Base-by-base conservation (phyloP, 1,140 invertebrate species). In the Calliopsis andreniformis region DNA sequence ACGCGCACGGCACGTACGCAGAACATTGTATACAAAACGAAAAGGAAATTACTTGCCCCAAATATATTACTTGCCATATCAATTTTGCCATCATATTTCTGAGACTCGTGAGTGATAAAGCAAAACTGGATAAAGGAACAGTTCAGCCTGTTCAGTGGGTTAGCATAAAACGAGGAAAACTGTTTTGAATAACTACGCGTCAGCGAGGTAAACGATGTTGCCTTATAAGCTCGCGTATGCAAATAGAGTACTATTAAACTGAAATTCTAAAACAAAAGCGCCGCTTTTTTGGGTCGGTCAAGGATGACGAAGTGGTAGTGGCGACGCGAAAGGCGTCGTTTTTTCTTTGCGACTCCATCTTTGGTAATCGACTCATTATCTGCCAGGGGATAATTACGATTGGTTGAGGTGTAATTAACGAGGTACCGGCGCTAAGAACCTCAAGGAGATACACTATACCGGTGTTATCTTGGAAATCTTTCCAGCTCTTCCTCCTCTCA, bases 381-480 rank as follows among this genome's bases (percentile, higher is more conserved):
- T 78, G 55, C 51, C 82, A 23, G 42, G 73, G 78, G 79, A 80
- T 87, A 88, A 88, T 88, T 88, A 84, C 80, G 80, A 87, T 82
- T 75, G 78, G 76, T 70, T 51, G 66, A 72, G 56, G 75, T 82
- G 78, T 86, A 87, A 87, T 88, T 88, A 88, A 87, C 83, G 56
- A 76, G 30, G 68, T 78, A 79, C 68, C 76, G 82, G 80, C 67
- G 80, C 62, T 69, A 83, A 81, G 61, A 77, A 76, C 49, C 78
- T 69, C 70, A 61, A 66, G 75, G 76, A 72, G 77, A 76, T 79
- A 73, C 78, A 79, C 82, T 86, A 82, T 84, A 61, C 84, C 82
- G 81, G 82, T 78, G 83, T 83, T 89, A 88, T 87, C 86, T 83
- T 80, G 59, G 81, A 87, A 86, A 87, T 85, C 87, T 82, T 66